phyloP scores from a whole-genome alignment of 2,888 invertebrate genomes.

The Netelia inedita region DNA sequence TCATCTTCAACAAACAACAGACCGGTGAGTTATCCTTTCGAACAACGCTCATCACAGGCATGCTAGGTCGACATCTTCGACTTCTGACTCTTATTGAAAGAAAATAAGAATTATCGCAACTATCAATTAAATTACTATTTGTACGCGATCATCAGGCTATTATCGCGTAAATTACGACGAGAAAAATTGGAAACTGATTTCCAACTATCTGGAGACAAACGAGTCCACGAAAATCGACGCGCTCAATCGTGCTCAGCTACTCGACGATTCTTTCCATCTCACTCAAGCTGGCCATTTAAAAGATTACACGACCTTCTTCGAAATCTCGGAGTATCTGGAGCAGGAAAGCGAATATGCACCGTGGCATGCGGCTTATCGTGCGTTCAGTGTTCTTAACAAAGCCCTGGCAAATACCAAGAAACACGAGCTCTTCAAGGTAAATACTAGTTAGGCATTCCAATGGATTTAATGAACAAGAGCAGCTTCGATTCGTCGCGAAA shows the following conservation, averaged over 20 bases:
- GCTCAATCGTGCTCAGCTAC: slow-evolving; percentile 86
- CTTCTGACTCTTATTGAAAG: slow-evolving; percentile 80
- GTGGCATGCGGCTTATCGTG: slow-evolving; percentile 88
- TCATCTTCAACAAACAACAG: slow-evolving; percentile 88
- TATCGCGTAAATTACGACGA: slow-evolving; percentile 84
- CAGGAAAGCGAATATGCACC: slow-evolving; percentile 89
- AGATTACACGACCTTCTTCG: slow-evolving; percentile 83
- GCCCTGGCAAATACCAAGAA: slow-evolving; percentile 86
- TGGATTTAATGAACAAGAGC: too few species aligned
- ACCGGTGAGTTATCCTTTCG: slow-evolving; percentile 85
- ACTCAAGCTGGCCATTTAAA: slow-evolving; percentile 85
- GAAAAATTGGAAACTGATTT: slow-evolving; percentile 81
- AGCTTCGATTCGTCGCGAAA: neutral
- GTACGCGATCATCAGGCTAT: slow-evolving; percentile 74
- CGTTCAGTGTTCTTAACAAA: slow-evolving; percentile 83
- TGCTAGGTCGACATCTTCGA: neutral
- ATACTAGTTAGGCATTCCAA: neutral
- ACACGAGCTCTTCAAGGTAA: slow-evolving; percentile 85
- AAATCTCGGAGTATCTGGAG: slow-evolving; percentile 87
- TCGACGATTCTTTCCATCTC: slow-evolving; percentile 86
- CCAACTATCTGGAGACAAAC: slow-evolving; percentile 70
- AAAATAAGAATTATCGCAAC: too few species aligned
- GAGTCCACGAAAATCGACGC: slow-evolving; percentile 82
- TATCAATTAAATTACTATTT: too few species aligned
- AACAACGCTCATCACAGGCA: neutral